Conservation (phyloP, 2,888 invertebrate species). For the Lutraria lutraria region DNA sequence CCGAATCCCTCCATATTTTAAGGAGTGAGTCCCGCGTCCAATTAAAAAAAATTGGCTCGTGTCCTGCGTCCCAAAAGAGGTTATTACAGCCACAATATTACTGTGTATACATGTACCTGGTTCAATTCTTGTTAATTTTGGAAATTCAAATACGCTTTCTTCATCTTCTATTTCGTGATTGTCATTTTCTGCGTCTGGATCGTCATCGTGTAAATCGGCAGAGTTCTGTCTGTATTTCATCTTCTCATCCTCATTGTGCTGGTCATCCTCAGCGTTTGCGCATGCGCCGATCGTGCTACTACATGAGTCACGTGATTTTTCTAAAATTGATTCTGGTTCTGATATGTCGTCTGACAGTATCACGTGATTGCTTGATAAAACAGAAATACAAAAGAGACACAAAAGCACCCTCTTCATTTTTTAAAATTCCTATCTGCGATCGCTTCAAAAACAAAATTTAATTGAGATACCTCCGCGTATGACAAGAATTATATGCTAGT, state of each 20-base stretch:
- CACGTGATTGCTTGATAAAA: neutral
- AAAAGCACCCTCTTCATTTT: neutral
- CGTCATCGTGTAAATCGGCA: neutral
- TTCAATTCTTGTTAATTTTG: slow-evolving; percentile 20
- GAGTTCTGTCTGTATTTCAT: neutral
- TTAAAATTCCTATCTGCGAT: no score
- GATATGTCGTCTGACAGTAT: slow-evolving; percentile 1
- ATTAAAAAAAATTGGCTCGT: no score
- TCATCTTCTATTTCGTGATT: neutral
- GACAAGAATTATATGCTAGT: no score
- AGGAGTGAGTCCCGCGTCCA: no score
- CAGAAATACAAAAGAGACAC: neutral
- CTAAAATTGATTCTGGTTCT: neutral
- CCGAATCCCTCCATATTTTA: no score
- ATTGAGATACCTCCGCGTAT: no score
- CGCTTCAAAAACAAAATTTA: no score
- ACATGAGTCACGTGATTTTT: neutral
- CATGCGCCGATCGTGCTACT: neutral
- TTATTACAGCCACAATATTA: no score
- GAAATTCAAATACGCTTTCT: neutral
- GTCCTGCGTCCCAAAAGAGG: no score
- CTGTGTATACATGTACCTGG: slow-evolving; percentile 1
- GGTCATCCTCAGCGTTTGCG: neutral
- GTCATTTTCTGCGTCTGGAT: neutral
- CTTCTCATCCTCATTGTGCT: neutral